Evolutionary conservation across 2,797 vertebrate species (phyloP).

Genomic region (Sphenodon punctatus): DNA sequence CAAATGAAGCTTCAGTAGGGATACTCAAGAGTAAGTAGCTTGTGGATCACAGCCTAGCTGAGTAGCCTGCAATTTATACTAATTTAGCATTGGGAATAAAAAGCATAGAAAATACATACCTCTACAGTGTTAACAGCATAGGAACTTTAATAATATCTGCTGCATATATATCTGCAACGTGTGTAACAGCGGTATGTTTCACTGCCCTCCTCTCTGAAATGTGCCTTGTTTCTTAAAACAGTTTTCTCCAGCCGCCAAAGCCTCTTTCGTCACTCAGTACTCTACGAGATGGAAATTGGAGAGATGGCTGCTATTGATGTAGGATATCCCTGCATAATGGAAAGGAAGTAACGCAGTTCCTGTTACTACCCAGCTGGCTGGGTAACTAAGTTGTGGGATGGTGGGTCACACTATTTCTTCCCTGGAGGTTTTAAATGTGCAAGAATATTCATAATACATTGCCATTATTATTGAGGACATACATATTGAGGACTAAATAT

Average conservation of each 20-base stretch:
- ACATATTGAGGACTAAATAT: slow-evolving; percentile 68
- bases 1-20: neutral
- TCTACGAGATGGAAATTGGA: slow-evolving; percentile 94
- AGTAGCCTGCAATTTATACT: neutral
- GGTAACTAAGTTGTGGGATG: slow-evolving; percentile 72
- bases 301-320: slow-evolving; percentile 95
- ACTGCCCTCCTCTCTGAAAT: neutral
- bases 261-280: slow-evolving; percentile 91
- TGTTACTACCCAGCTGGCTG: slow-evolving; percentile 96
- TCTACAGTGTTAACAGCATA: too few species aligned
- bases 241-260: slow-evolving; percentile 96
- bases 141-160: neutral
- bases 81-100: neutral
- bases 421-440: slow-evolving; percentile 62
- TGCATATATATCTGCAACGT: neutral
- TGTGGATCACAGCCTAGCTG: neutral
- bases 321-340: slow-evolving; percentile 36
- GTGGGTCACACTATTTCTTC: slow-evolving; percentile 64
- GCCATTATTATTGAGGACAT: slow-evolving; percentile 62
- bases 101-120: too few species aligned
- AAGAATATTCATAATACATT: slow-evolving; percentile 48
- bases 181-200: neutral
- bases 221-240: slow-evolving; percentile 52
- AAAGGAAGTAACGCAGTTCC: slow-evolving; percentile 59
- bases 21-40: neutral